Base-by-base conservation (phyloP, 2,797 vertebrate genomes). In the Triplophysa bombifrons region DNA sequence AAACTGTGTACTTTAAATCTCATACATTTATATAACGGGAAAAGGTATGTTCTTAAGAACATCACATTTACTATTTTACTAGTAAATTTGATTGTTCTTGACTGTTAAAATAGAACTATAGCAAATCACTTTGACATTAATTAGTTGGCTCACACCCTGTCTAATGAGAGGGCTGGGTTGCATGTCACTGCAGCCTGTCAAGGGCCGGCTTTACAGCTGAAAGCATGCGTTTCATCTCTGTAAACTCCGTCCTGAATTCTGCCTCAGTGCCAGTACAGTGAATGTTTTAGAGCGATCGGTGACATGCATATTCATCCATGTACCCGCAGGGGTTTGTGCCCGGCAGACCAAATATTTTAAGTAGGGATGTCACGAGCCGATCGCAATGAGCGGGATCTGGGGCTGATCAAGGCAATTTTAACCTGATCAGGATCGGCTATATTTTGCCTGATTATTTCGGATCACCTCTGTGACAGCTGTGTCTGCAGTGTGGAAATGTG, bases 321-420 rank as follows among this genome's bases (percentile, higher is more conserved):
- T 6, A 17, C 34, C 27, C 27, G 17, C 27, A 34, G 27, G 60
- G 34, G 30, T 55, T 41, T 27, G 63, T 3, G 0, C 44, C 34
- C 17, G n/a, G 38, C 64, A 67, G 34, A 58, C 6, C 22, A 38
- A 14, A 25, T 66, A 66, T 66, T 66, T 76, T 27, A 34, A 34
- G 34, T 34, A 34, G 34, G 34, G 34, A 34, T 34, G 34, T 34
- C 34, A 4, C 1, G 34, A 6, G 5, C 34, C 34, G 34, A 34
- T 34, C 34, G 34, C 34, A 34, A 34, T 1, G 34, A 6, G 4
- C 34, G 34, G 34, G 34, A 30, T 30, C 27, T 30, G 27, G 30
- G 6, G 34, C 34, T 3, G 1, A 38, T 38, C 34, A 38, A 38
- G 34, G 34, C 6, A 38, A 7, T 38, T 38, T 38, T 7, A 7